Base-by-base conservation (phyloP, 1,140 invertebrate species). In the Pseudomyrmex flavicornis region DNA sequence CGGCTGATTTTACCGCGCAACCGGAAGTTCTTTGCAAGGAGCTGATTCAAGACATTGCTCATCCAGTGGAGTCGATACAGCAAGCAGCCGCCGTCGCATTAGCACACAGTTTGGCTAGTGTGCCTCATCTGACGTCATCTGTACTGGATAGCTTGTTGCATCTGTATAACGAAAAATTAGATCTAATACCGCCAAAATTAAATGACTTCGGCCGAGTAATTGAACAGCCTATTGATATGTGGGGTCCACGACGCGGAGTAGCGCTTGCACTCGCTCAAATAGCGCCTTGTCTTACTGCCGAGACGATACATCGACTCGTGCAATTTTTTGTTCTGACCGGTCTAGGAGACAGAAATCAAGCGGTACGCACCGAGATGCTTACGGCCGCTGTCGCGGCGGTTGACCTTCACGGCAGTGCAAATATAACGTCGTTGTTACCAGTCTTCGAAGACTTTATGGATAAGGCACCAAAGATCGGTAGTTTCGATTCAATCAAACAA, bases 181-280 rank as follows among this genome's bases (percentile, higher is more conserved):
- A 95, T 66, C 96, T 98, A 94, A 97, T 98, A 84, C 98, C 97
- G 15, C 97, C 98, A 5, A 96, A 97, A 91, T 92, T 98, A 65
- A 98, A 99, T 93, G 96, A 97, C 92, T 98, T 99, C 95, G 98
- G 98, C 54, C 96, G 99, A 62, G 96, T 98, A 88, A 95, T 98
- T 17, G 96, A 97, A 89, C 97, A 98, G 86, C 96, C 97, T 50
- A 95, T 97, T 58, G 98, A 99, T 93, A 96, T 96, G 84, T 99
- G 98, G 98, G 96, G 97, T 76, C 97, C 97, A 1, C 95, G 99
- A 61, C 96, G 97, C 86, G 99, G 99, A 17, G 97, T 98, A 66
- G 98, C 98, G 0, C 94, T 98, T 73, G 97, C 97, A 17, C 94
- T 99, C 22, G 95, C 95, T 2, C 96, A 97, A 91, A 94, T 98